Percentiles rank a stretch among this genome's conserved stretches.
These are phyloP conservation scores for Mesocricetus auratus DNA, from an alignment of 2,113 vertebrate species.

Conservation along the genomic window DNA sequence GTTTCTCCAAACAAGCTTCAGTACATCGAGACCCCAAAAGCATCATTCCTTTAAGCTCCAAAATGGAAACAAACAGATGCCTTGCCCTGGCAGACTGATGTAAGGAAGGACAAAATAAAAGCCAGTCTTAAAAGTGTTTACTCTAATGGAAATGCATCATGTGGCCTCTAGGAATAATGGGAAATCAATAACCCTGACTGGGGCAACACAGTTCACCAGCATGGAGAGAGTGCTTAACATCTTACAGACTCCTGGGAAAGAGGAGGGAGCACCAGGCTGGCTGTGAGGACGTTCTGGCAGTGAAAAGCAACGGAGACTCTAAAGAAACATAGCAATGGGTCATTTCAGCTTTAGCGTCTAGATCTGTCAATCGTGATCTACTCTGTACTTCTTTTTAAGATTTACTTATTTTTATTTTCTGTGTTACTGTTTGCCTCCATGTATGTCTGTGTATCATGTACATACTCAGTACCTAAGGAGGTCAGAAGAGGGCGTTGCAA, in stretches of 20 bases:
- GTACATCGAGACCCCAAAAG: conserved; percentile 53
- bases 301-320: neutral
- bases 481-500: neutral
- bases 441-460: neutral
- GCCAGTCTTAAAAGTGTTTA: conserved; percentile 33
- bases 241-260: neutral
- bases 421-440: neutral
- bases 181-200: conserved; percentile 68
- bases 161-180: conserved; percentile 63
- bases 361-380: neutral
- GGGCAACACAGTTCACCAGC: conserved; percentile 7
- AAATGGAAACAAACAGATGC: conserved; percentile 57
- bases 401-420: neutral
- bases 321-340: neutral
- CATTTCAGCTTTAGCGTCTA: neutral
- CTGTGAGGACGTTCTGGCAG: neutral
- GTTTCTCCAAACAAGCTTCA: conserved; percentile 43
- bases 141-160: conserved; percentile 64
- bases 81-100: conserved; percentile 53
- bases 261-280: neutral
- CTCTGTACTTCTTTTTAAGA: neutral
- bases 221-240: conserved; percentile 41
- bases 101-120: conserved; percentile 74
- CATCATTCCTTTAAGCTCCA: neutral
- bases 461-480: no score